These are phyloP conservation scores for Megaceryle maxima DNA, from an alignment of 2,113 vertebrate species.

Conservation along the genomic window DNA sequence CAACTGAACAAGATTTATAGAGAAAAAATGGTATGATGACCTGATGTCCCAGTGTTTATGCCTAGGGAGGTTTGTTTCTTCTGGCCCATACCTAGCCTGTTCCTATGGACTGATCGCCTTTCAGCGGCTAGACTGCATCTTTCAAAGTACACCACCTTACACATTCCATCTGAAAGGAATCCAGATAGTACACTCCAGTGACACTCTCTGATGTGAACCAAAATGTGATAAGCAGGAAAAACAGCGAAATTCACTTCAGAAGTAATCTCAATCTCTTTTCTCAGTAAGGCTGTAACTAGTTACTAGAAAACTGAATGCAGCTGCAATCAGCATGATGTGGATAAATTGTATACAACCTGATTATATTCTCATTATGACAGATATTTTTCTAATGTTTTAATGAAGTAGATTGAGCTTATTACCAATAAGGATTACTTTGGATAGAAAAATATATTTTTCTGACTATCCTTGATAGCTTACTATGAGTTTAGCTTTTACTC, in stretches of 20 bases:
- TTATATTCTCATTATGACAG: background rate
- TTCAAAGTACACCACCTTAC: background rate
- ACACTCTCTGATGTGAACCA: background rate
- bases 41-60: background rate
- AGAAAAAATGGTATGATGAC: background rate
- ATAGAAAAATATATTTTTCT: background rate
- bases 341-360: background rate
- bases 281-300: background rate
- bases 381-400: background rate
- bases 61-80: background rate
- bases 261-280: background rate
- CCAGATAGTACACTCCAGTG: background rate
- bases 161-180: background rate
- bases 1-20: background rate
- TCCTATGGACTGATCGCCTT: background rate
- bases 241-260: background rate
- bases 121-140: background rate
- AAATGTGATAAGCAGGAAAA: background rate
- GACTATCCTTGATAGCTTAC: background rate
- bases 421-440: background rate
- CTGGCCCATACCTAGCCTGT: background rate
- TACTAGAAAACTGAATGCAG: background rate
- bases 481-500: background rate
- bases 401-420: background rate
- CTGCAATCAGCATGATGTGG: rapidly evolving